A percentile compares a stretch with the other conserved stretches of the same genome.
These are phyloP conservation scores for Cremastinae sp. DNA, from an alignment of 2,888 invertebrate genomes.

Conservation along the genomic window DNA sequence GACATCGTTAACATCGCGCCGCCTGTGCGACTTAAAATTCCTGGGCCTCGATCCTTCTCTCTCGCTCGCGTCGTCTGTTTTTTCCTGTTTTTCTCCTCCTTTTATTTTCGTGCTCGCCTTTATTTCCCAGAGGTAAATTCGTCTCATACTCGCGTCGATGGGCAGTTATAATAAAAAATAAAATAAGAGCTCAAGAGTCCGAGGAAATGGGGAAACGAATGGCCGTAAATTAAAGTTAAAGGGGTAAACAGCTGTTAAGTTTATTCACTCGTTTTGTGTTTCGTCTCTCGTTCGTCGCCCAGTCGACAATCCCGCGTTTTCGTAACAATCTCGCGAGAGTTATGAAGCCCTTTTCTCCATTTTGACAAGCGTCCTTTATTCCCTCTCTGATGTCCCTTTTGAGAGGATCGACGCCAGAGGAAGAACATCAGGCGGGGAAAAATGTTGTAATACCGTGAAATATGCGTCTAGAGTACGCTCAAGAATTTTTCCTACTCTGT, in stretches of 20 bases:
- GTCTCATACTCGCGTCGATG: constrained; percentile 44
- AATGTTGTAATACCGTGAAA: constrained; percentile 29
- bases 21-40: constrained; percentile 60
- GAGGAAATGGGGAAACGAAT: constrained; percentile 25
- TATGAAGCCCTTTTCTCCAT: background rate
- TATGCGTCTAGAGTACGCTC: constrained; percentile 46
- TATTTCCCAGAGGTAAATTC: constrained; percentile 57
- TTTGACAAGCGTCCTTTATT: constrained; percentile 11
- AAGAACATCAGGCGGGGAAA: constrained; percentile 22
- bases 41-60: constrained; percentile 40
- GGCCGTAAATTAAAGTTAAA: constrained; percentile 36
- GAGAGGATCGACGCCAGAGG: constrained; percentile 9
- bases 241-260: constrained; percentile 20
- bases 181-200: constrained; percentile 18
- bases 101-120: constrained; percentile 23
- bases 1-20: constrained; percentile 67
- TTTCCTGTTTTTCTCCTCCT: constrained; percentile 37
- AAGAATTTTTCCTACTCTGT: constrained; percentile 41
- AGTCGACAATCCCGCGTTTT: constrained; percentile 4
- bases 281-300: background rate
- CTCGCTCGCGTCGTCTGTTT: constrained; percentile 22
- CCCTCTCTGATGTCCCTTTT: constrained; percentile 19
- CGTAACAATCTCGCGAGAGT: constrained; percentile 3
- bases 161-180: constrained; percentile 29
- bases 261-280: background rate